Evolutionary conservation across 2,797 vertebrate genomes (phyloP).

Genomic region (Mergus octosetaceus): DNA sequence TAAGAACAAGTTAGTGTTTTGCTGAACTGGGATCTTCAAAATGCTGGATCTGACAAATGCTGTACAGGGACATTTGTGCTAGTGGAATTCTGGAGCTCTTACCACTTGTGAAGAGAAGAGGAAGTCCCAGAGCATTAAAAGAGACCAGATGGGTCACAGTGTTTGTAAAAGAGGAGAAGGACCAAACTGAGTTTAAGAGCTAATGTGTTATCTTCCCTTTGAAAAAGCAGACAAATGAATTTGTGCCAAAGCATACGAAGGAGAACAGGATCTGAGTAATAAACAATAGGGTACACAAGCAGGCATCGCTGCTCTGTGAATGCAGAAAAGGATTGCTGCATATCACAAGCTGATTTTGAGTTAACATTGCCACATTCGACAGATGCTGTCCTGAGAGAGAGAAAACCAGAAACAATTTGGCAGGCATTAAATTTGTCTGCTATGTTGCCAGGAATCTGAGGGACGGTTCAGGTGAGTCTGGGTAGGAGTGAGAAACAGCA

Average conservation of each 20-base stretch:
- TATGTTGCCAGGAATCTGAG: neutral
- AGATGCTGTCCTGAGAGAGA: neutral
- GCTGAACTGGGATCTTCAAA: neutral
- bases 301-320: neutral
- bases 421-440: neutral
- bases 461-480: neutral
- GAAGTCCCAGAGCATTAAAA: neutral
- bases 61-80: rapidly evolving
- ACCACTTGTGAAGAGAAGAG: neutral
- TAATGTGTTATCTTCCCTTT: neutral
- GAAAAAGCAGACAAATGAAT: neutral
- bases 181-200: neutral
- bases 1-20: neutral
- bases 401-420: neutral
- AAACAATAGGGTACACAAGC: neutral
- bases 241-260: neutral
- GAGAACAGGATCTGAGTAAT: neutral
- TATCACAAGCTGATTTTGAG: neutral
- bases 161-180: neutral
- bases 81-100: neutral
- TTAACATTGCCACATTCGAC: rapidly evolving
- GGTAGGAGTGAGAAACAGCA: neutral
- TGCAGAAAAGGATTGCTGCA: neutral
- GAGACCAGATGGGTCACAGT: neutral
- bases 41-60: neutral